Conservation (phyloP, 2,888 invertebrate species). For the Enchytraeus crypticus region DNA sequence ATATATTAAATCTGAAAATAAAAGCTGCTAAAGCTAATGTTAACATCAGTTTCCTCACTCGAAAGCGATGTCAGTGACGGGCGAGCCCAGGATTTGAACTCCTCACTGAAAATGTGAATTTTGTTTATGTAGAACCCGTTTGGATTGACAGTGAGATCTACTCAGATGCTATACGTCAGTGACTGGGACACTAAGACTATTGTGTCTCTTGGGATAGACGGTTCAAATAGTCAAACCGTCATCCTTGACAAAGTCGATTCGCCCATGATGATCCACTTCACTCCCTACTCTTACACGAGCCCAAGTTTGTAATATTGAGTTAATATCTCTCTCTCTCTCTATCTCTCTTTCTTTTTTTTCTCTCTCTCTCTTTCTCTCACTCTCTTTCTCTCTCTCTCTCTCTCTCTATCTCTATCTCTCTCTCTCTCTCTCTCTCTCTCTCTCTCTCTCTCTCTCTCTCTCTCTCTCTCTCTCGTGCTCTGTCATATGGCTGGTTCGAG, state of each 20-base stretch:
- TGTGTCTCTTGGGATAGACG: background rate
- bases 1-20: too few species aligned
- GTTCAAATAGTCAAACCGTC: background rate
- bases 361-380: background rate
- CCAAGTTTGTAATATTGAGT: background rate
- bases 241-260: background rate
- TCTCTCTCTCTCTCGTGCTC: constrained; percentile 1
- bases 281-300: too few species aligned
- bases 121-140: too few species aligned
- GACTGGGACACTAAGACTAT: background rate
- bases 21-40: too few species aligned
- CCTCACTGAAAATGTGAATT: too few species aligned
- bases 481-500: background rate
- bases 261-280: background rate
- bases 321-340: background rate
- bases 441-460: background rate
- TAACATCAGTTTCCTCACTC: too few species aligned
- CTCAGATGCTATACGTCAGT: constrained; percentile 1
- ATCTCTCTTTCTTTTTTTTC: background rate
- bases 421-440: background rate
- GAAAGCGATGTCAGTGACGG: too few species aligned
- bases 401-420: background rate
- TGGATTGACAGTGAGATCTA: too few species aligned
- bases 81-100: too few species aligned
- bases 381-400: background rate